These are phyloP conservation scores for Nannoperca obscura DNA, from an alignment of 2,797 vertebrate species.

Conservation along the genomic window DNA sequence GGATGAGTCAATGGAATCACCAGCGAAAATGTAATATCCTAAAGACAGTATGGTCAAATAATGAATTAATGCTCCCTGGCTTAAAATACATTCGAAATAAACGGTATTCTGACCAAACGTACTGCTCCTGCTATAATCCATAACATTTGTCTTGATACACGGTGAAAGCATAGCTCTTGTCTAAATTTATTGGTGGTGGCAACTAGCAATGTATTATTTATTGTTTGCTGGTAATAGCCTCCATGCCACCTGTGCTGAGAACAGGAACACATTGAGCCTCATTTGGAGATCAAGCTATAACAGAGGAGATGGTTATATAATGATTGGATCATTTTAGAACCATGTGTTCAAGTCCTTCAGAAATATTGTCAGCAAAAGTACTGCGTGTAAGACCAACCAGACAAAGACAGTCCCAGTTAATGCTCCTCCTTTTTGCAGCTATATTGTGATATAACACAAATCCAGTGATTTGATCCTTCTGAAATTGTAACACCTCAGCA, in stretches of 20 bases:
- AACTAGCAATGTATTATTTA: conserved; percentile 12
- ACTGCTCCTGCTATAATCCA: background rate
- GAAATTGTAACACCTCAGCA: background rate
- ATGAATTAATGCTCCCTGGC: background rate
- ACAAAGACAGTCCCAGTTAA: background rate
- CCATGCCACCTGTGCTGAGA: conserved; percentile 3
- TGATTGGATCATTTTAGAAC: background rate
- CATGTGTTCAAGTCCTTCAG: background rate
- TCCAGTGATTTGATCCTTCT: background rate
- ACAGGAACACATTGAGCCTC: background rate
- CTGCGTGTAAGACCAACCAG: background rate
- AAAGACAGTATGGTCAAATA: background rate
- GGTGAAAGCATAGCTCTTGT: conserved; percentile 3
- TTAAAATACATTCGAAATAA: conserved; percentile 1
- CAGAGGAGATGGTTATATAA: conserved; percentile 1
- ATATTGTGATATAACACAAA: no score
- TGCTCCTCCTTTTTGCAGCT: no score
- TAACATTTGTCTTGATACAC: background rate
- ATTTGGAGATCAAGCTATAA: background rate
- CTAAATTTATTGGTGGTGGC: background rate
- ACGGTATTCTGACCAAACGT: background rate
- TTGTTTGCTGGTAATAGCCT: conserved; percentile 12
- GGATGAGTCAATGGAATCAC: background rate
- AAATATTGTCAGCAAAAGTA: background rate
- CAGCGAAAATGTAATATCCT: background rate